phyloP scores from a whole-genome alignment of 2,113 vertebrate species.

The Periophthalmodon schlosseri region DNA sequence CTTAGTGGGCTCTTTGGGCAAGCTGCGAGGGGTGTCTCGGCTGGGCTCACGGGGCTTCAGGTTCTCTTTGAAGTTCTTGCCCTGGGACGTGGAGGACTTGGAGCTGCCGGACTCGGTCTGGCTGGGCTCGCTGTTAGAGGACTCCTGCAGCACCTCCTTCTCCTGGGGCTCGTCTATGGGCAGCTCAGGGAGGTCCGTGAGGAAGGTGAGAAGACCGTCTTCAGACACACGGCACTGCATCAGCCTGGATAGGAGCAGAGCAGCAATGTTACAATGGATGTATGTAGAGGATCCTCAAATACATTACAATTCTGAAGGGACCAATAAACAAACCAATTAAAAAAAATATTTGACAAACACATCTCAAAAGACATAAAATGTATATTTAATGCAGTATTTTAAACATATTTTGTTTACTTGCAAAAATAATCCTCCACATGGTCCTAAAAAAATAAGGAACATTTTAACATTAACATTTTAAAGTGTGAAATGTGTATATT shows the following conservation, averaged over 20 bases:
- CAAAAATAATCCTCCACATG: too few relatives aligned
- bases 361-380: too few relatives aligned
- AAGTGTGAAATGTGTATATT: too few relatives aligned
- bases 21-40: conserved; percentile 81
- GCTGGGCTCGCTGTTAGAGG: conserved; percentile 80
- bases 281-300: neutral
- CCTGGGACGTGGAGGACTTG: conserved; percentile 89
- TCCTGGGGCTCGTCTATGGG: conserved; percentile 88
- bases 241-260: conserved; percentile 75
- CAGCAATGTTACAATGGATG: too few relatives aligned
- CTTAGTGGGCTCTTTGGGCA: conserved; percentile 82
- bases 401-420: too few relatives aligned
- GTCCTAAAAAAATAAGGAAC: too few relatives aligned
- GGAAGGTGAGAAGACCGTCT: conserved; percentile 89
- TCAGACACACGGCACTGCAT: conserved; percentile 88
- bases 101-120: conserved; percentile 76
- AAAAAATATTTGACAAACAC: too few relatives aligned
- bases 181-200: conserved; percentile 91
- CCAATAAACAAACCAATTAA: too few relatives aligned
- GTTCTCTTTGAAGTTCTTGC: conserved; percentile 96
- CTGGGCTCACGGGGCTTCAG: conserved; percentile 90
- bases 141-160: conserved; percentile 89
- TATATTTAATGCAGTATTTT: too few relatives aligned
- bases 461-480: too few relatives aligned
- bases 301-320: too few relatives aligned